phyloP scores from a whole-genome alignment of 2,888 invertebrate species.

The Pediacus dermestoides region DNA sequence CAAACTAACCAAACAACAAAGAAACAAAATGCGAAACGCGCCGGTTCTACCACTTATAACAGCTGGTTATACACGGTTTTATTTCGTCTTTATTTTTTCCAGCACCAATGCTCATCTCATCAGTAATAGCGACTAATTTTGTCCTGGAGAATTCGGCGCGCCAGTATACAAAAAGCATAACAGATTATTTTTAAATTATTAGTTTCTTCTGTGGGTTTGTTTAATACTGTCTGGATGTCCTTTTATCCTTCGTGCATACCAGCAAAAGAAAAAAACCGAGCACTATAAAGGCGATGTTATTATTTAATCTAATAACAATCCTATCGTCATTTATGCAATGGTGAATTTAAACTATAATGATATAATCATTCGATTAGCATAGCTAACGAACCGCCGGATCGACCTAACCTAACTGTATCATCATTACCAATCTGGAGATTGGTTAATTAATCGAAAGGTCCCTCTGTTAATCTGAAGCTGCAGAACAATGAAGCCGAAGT shows the following conservation, averaged over 20 bases:
- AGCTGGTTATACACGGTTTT: conserved; percentile 28
- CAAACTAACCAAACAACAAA: conserved; percentile 25
- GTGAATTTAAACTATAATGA: conserved; percentile 21
- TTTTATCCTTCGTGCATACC: too few relatives aligned
- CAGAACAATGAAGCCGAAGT: too few relatives aligned
- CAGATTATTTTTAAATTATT: too few relatives aligned
- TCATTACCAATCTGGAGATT: conserved; percentile 10
- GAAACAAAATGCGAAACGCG: conserved; percentile 22
- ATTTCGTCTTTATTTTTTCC: conserved; percentile 20
- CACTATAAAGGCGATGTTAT: too few relatives aligned
- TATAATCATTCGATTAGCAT: conserved; percentile 28
- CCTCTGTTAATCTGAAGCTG: too few relatives aligned
- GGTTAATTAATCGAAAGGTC: conserved; percentile 11
- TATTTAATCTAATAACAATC: conserved; percentile 20
- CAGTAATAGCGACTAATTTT: conserved; percentile 27
- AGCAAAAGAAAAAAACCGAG: too few relatives aligned
- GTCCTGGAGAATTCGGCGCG: conserved; percentile 21
- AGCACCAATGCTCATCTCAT: conserved; percentile 14
- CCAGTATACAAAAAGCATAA: too few relatives aligned
- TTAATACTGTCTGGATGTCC: too few relatives aligned
- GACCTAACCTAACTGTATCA: conserved; percentile 9
- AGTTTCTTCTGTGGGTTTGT: too few relatives aligned
- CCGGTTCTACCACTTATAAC: conserved; percentile 24
- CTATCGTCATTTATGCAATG: conserved; percentile 23
- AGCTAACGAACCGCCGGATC: conserved; percentile 25